These are phyloP conservation scores for Catonia carolina DNA, from an alignment of 2,888 invertebrate genomes.

Conservation along the genomic window DNA sequence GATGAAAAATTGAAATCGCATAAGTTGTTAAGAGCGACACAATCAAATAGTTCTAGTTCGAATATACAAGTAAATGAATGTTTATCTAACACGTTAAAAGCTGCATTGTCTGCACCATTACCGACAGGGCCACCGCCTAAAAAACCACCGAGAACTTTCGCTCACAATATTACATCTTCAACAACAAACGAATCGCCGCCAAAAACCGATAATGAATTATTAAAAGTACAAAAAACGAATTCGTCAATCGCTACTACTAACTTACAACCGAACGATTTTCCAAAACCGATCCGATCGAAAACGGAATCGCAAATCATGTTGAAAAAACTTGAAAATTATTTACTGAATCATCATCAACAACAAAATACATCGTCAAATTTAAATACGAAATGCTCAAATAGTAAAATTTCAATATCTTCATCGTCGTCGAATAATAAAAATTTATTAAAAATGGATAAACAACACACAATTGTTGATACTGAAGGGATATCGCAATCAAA, in stretches of 20 bases:
- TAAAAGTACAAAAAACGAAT: slow-evolving; percentile 15
- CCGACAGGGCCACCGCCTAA: slow-evolving; percentile 66
- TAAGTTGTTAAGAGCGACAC: background rate
- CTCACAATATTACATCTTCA: slow-evolving; percentile 37
- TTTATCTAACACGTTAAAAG: slow-evolving; percentile 53
- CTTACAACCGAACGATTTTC: background rate
- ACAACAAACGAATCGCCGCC: slow-evolving; percentile 17
- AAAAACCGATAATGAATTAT: slow-evolving; percentile 22
- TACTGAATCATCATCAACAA: background rate
- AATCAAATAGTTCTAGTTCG: background rate
- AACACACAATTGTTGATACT: no score
- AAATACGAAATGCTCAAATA: no score
- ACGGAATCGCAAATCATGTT: slow-evolving; percentile 54
- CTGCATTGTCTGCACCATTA: slow-evolving; percentile 58
- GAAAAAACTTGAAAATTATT: slow-evolving; percentile 35
- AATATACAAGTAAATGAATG: no score
- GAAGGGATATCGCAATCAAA: no score
- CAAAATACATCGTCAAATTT: no score
- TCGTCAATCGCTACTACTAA: background rate
- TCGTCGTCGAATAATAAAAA: no score
- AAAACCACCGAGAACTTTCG: slow-evolving; percentile 64
- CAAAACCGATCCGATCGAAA: slow-evolving; percentile 33
- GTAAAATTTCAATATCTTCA: no score
- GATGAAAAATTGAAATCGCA: slow-evolving; percentile 4
- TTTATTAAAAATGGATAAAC: no score